phyloP scores from a whole-genome alignment of 2,888 invertebrate genomes.

The Tanytarsus gracilentus region DNA sequence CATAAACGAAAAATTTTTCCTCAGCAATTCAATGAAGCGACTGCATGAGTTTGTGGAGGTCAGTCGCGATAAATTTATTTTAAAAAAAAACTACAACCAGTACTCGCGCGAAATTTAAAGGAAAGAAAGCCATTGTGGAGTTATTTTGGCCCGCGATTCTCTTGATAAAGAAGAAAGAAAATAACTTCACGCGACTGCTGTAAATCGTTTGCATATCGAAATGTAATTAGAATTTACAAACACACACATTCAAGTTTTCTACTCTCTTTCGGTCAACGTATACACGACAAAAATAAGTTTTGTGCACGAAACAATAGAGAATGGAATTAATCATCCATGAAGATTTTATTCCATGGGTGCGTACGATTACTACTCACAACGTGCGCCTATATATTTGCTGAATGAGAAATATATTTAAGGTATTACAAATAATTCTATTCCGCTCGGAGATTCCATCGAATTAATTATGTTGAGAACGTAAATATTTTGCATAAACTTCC shows the following conservation, averaged over 20 bases:
- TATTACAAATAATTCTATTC: no score
- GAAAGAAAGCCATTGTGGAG: not conserved
- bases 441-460: no score
- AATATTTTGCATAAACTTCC: no score
- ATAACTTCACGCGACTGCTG: not conserved
- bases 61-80: no score
- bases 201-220: not conserved
- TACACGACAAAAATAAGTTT: not conserved
- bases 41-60: not conserved
- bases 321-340: constrained; percentile 26
- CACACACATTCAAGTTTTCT: not conserved
- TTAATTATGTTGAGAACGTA: no score
- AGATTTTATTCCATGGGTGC: constrained; percentile 25
- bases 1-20: not conserved
- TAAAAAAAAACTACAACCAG: no score
- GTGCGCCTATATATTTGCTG: no score
- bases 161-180: not conserved
- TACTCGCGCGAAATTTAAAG: no score
- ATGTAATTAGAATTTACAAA: not conserved
- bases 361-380: constrained; percentile 17
- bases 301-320: constrained; percentile 15
- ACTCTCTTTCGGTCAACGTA: no score
- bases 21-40: not conserved
- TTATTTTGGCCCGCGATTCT: not conserved
- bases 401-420: no score